Percentiles rank a stretch among this genome's conserved stretches.
Conservation (phyloP, 2,888 invertebrate genomes). For the Drosophila nr. fundita region DNA sequence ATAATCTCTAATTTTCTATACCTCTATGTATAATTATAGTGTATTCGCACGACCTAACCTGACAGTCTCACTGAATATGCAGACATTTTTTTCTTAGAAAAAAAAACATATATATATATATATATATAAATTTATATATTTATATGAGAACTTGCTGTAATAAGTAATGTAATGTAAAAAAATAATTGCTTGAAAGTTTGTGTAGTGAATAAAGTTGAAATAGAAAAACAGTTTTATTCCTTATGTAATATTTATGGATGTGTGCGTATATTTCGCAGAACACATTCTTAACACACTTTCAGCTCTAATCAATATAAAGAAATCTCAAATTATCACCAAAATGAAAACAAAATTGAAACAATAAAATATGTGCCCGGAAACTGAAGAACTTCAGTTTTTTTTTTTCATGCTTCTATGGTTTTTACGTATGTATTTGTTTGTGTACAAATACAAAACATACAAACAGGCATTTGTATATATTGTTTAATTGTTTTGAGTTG, state of each 20-base stretch:
- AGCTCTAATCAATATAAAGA: not conserved
- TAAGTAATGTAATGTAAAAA: not conserved
- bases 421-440: not conserved
- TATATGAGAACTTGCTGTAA: not conserved
- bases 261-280: not conserved
- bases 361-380: not conserved
- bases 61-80: not conserved
- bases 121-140: not conserved
- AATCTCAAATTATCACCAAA: not conserved
- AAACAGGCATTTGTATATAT: not conserved
- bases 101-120: not conserved
- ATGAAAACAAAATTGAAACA: not conserved
- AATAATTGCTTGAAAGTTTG: not conserved
- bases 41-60: constrained; percentile 6
- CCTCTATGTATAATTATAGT: constrained; percentile 10
- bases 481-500: constrained; percentile 24
- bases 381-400: constrained; percentile 17
- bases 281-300: not conserved
- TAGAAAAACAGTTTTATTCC: not conserved
- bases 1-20: constrained; percentile 25
- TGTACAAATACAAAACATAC: not conserved
- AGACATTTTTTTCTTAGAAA: not conserved
- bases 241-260: not conserved
- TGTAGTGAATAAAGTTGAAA: not conserved
- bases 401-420: constrained; percentile 13